Conservation (phyloP, 2,888 invertebrate species). For the Drosophila anceps region DNA sequence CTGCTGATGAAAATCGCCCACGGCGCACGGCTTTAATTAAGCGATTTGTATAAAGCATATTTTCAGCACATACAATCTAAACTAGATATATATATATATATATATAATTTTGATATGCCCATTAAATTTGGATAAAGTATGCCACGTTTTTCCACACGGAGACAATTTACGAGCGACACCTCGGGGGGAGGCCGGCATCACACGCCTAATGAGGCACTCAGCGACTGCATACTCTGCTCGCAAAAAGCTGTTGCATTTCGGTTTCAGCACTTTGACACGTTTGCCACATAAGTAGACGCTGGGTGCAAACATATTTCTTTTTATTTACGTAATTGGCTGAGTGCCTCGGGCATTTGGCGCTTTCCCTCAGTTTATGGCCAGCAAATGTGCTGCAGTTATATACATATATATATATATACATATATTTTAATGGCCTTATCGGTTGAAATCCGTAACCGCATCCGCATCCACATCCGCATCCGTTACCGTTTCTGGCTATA, state of each 20-base stretch:
- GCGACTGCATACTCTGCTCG: constrained; percentile 20
- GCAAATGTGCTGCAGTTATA: constrained; percentile 45
- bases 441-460: constrained; percentile 50
- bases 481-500: constrained; percentile 69
- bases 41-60: constrained; percentile 42
- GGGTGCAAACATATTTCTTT: constrained; percentile 39
- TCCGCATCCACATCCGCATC: constrained; percentile 49
- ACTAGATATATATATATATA: constrained; percentile 8
- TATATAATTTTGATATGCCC: background rate
- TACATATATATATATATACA: constrained; percentile 24
- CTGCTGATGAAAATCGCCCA: constrained; percentile 68
- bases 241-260: constrained; percentile 58
- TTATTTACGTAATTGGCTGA: constrained; percentile 78
- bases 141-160: constrained; percentile 50
- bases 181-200: constrained; percentile 45
- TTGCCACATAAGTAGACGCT: constrained; percentile 52
- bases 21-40: constrained; percentile 79
- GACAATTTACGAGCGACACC: constrained; percentile 39
- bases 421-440: constrained; percentile 72
- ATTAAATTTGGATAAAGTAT: constrained; percentile 28
- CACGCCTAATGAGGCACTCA: constrained; percentile 74
- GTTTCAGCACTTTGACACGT: constrained; percentile 81
- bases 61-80: constrained; percentile 12
- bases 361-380: constrained; percentile 66
- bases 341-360: constrained; percentile 45